phyloP scores from a whole-genome alignment of 2,888 invertebrate species.

The Rhingia rostrata region DNA sequence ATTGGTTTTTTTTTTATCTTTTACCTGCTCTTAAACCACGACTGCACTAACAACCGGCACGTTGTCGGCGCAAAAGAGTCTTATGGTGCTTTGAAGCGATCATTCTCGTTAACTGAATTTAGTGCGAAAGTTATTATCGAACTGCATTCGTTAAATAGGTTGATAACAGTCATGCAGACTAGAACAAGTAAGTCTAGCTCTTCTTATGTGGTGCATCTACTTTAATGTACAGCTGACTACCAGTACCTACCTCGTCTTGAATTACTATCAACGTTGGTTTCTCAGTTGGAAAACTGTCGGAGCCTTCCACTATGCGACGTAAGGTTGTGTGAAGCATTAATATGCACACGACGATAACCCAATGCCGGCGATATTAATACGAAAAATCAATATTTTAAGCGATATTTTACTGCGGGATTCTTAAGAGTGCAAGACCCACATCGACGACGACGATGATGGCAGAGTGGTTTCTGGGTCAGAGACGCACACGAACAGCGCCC shows the following conservation, averaged over 20 bases:
- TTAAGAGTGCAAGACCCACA: conserved; percentile 28
- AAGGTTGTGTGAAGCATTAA: conserved; percentile 46
- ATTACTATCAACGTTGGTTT: conserved; percentile 16
- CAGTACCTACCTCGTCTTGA: neutral
- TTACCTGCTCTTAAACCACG: neutral
- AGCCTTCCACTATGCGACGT: conserved; percentile 1
- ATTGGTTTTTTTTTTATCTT: conserved; percentile 1
- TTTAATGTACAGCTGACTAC: neutral
- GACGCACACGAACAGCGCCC: conserved; percentile 22
- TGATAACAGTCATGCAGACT: conserved; percentile 39
- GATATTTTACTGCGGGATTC: conserved; percentile 20
- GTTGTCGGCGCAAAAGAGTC: conserved; percentile 8
- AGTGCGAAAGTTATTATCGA: conserved; percentile 41
- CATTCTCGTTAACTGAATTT: conserved; percentile 39
- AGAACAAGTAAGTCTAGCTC: neutral
- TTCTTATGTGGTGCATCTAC: neutral
- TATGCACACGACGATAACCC: conserved; percentile 53
- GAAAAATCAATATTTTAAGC: conserved; percentile 63
- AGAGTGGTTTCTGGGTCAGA: conserved; percentile 36
- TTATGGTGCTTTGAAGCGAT: conserved; percentile 26
- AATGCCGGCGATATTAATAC: conserved; percentile 59
- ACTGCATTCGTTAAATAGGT: conserved; percentile 43
- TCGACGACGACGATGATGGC: too few relatives aligned
- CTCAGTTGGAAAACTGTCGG: conserved; percentile 30
- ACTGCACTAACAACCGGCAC: neutral